A percentile compares a stretch with the other conserved stretches of the same genome.
These are phyloP conservation scores for Pogonocichla stellata DNA, from an alignment of 2,113 vertebrate species.

Conservation along the genomic window DNA sequence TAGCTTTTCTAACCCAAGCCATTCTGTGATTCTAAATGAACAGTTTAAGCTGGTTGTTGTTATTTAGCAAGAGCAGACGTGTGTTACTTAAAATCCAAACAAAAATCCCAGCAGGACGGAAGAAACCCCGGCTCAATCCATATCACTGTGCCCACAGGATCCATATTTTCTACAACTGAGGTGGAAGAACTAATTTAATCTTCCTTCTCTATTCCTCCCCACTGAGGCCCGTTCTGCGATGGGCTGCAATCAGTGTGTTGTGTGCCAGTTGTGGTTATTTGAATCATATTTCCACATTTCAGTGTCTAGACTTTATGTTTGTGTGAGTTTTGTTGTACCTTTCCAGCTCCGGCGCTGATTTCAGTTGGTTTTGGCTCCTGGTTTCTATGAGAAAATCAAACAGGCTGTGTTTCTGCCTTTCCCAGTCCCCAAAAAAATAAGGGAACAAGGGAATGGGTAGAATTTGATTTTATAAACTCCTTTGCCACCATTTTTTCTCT, in stretches of 20 bases:
- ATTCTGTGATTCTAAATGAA: background rate
- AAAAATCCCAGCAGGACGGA: background rate
- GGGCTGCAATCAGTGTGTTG: constrained; percentile 21
- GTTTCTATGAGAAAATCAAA: constrained; percentile 39
- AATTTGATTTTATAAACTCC: background rate
- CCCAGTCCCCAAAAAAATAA: background rate
- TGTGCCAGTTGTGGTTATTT: constrained; percentile 58
- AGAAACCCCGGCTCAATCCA: background rate
- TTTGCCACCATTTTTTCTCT: background rate
- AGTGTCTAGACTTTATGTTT: constrained; percentile 65
- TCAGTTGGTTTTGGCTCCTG: constrained; percentile 60
- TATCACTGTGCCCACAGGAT: background rate
- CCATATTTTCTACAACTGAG: background rate
- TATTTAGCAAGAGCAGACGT: background rate
- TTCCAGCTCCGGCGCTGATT: constrained; percentile 47
- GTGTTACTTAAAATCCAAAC: background rate
- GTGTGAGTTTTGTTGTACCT: constrained; percentile 60
- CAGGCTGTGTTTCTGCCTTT: background rate
- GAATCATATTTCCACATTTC: constrained; percentile 65
- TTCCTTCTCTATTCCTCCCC: background rate
- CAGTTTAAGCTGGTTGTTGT: background rate
- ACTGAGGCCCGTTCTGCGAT: background rate
- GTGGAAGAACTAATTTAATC: constrained; percentile 20
- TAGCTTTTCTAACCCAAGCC: background rate
- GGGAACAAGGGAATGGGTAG: background rate